phyloP scores from a whole-genome alignment of 2,888 invertebrate genomes.

The Synanthedon vespiformis region DNA sequence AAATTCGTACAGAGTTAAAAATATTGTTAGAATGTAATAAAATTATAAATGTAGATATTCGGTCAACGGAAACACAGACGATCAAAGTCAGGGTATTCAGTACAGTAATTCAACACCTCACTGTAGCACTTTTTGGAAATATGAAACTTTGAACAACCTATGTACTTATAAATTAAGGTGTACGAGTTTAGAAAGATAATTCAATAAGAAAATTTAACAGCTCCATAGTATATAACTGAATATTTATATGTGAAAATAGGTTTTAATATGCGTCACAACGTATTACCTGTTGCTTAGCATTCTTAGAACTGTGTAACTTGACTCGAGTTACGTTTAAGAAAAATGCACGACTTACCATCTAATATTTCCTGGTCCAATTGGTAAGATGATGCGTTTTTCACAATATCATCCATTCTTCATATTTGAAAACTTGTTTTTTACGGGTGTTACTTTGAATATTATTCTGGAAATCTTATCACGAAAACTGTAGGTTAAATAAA shows the following conservation, averaged over 20 bases:
- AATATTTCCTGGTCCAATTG: constrained; percentile 63
- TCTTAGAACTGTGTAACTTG: constrained; percentile 11
- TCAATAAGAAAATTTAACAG: too few relatives aligned
- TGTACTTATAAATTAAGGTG: too few relatives aligned
- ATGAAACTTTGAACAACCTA: too few relatives aligned
- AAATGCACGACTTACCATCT: constrained; percentile 39
- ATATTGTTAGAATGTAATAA: too few relatives aligned
- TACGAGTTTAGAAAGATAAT: too few relatives aligned
- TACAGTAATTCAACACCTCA: too few relatives aligned
- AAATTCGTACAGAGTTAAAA: too few relatives aligned
- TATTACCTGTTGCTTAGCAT: constrained; percentile 7
- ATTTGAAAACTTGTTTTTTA: constrained; percentile 41
- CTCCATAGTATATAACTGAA: neutral
- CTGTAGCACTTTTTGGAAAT: too few relatives aligned
- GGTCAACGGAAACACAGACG: too few relatives aligned
- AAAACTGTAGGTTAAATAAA: constrained; percentile 10
- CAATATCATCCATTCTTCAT: constrained; percentile 69
- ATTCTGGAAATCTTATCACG: constrained; percentile 27
- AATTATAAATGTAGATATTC: too few relatives aligned
- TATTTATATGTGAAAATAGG: neutral
- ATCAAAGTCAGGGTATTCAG: too few relatives aligned
- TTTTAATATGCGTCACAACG: constrained; percentile 5
- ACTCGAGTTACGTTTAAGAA: constrained; percentile 27
- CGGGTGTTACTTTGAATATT: constrained; percentile 28
- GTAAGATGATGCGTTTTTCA: constrained; percentile 54